Percentiles rank a stretch among this genome's conserved stretches.
phyloP scores from a whole-genome alignment of 2,113 vertebrate genomes.

The Phocoena sinus region DNA sequence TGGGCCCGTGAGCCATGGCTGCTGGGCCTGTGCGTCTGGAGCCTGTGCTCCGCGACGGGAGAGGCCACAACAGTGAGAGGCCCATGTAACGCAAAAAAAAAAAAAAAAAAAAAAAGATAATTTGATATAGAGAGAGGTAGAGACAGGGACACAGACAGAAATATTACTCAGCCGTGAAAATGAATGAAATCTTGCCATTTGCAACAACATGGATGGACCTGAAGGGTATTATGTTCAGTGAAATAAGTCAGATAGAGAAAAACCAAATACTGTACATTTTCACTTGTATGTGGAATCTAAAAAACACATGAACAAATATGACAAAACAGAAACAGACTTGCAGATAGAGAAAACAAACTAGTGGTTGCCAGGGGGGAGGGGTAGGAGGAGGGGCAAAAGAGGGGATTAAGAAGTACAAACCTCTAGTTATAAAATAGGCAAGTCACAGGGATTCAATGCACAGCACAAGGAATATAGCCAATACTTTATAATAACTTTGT shows the following conservation, averaged over 20 bases:
- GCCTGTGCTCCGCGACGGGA: too few relatives aligned
- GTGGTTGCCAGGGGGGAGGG: neutral
- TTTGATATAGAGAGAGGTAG: neutral
- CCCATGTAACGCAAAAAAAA: too few relatives aligned
- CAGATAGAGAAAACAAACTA: neutral
- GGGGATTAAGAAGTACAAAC: neutral
- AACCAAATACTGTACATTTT: neutral
- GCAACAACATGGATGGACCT: neutral
- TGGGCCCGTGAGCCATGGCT: too few relatives aligned
- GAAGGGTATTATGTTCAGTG: neutral
- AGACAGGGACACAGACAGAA: neutral
- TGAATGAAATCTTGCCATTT: neutral
- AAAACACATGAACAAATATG: neutral
- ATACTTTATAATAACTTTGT: neutral
- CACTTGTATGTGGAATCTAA: neutral
- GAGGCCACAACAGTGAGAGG: too few relatives aligned
- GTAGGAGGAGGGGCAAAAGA: neutral
- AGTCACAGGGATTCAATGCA: neutral
- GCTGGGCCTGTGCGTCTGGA: too few relatives aligned
- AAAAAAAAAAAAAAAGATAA: too few relatives aligned
- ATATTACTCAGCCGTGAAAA: neutral
- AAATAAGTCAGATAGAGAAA: neutral
- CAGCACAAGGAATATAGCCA: neutral
- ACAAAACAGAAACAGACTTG: neutral
- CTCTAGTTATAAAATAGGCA: neutral